Conservation (phyloP, 2,113 vertebrate genomes). For the Aphyosemion australe region DNA sequence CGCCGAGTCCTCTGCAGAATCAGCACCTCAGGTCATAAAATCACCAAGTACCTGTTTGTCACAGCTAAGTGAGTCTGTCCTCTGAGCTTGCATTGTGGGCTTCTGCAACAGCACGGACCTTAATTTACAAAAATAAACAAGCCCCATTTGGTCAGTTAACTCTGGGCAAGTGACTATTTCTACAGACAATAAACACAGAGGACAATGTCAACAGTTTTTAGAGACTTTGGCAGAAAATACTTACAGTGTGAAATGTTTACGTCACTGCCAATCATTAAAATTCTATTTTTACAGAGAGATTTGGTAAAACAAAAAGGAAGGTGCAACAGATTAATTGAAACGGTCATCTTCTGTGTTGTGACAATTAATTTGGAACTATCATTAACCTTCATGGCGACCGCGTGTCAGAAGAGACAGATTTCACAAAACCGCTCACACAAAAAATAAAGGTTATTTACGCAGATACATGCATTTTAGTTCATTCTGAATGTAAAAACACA, state of each 20-base stretch:
- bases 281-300: background rate
- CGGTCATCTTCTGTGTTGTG: background rate
- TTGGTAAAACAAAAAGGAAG: background rate
- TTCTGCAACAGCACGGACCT: slow-evolving; percentile 22
- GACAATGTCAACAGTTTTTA: slow-evolving; percentile 21
- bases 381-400: background rate
- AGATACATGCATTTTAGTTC: background rate
- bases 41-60: slow-evolving; percentile 46
- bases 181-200: slow-evolving; percentile 18
- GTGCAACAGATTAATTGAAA: background rate
- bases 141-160: slow-evolving; percentile 19
- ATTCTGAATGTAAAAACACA: background rate
- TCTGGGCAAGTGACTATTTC: slow-evolving; percentile 25
- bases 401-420: background rate
- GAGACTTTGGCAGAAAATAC: background rate
- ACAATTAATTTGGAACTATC: background rate
- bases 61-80: slow-evolving; percentile 43
- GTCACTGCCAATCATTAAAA: background rate
- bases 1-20: slow-evolving; percentile 16
- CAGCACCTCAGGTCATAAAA: slow-evolving; percentile 37
- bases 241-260: background rate
- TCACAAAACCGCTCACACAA: background rate
- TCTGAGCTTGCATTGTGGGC: slow-evolving; percentile 14
- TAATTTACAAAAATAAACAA: slow-evolving; percentile 35
- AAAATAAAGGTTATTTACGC: background rate